Base-by-base conservation (phyloP, 2,113 vertebrate genomes). In the Tetrao urogallus region DNA sequence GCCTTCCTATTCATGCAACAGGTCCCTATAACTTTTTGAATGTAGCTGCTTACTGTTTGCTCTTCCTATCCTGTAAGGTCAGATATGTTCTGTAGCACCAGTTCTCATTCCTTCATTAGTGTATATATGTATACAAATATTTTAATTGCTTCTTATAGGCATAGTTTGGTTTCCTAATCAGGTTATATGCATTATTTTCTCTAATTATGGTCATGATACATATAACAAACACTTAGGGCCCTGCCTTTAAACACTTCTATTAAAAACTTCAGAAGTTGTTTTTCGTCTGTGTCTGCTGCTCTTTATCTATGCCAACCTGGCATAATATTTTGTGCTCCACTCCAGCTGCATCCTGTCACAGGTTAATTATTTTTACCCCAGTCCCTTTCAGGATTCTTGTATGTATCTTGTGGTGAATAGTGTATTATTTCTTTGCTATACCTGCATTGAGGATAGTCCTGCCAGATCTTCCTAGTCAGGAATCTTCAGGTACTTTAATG, bases 331-430 rank as follows among this genome's bases (percentile, higher is more conserved):
- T 87, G 43, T 65, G 74, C 43, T 92, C 40, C 52, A 40, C 90
- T 94, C 63, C 89, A 91, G 61, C 81, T 94, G 87, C 75, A 84
- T 30, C 52, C 77, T 93, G 74, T 91, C 3, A 0, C 63, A 89
- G 87, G 78, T 87, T 94, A 89, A 92, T 94, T 87, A 72, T 88
- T 89, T 84, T 82, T 82, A 78, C 57, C 61, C 63, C 20, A 67
- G 25, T 75, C 52, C 32, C 63, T 92, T 93, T 87, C 57, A 89
- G 74, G 74, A 65, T 87, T 72, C 66, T 72, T 36, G n/a, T 73
- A 43, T 47, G 25, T 82, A 61, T 87, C 83, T 89, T 6, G 1
- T 61, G 84, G 75, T 64, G 77, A 86, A 34, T 34, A 34, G 25
- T 0, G 0, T 0, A 0, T 91, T 93, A 71, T 89, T 34, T 84